phyloP scores from a whole-genome alignment of 2,797 vertebrate genomes.

The Acridotheres tristis region DNA sequence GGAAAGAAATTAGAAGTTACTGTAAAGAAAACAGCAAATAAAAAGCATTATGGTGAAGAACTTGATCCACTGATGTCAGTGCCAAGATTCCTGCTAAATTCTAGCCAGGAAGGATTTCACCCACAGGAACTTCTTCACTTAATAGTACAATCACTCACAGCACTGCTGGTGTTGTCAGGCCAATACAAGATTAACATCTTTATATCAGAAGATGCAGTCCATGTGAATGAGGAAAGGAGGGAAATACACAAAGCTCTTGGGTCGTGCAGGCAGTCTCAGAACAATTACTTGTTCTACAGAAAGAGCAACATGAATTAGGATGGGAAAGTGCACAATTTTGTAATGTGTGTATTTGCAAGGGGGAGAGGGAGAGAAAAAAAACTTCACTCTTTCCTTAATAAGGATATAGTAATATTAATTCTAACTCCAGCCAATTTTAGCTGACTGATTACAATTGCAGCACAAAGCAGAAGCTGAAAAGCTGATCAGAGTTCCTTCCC shows the following conservation, averaged over 20 bases:
- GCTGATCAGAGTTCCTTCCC: neutral
- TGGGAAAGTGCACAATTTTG: neutral
- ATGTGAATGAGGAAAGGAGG: neutral
- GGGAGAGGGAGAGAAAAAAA: neutral
- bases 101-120: neutral
- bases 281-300: slow-evolving; percentile 12
- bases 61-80: neutral
- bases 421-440: neutral
- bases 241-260: slow-evolving; percentile 12
- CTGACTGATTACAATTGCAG: neutral
- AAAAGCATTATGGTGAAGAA: neutral
- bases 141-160: neutral
- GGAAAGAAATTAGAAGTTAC: neutral
- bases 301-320: neutral
- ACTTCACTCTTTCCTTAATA: neutral
- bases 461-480: slow-evolving; percentile 12
- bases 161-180: neutral
- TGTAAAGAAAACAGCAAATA: neutral
- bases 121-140: neutral
- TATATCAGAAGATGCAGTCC: neutral
- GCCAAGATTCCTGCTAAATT: neutral
- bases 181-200: slow-evolving; percentile 27
- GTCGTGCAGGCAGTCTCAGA: neutral
- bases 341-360: fast-evolving
- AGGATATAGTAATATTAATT: neutral